These are phyloP conservation scores for Ptilodon capucinus DNA, from an alignment of 2,888 invertebrate genomes.

Conservation along the genomic window DNA sequence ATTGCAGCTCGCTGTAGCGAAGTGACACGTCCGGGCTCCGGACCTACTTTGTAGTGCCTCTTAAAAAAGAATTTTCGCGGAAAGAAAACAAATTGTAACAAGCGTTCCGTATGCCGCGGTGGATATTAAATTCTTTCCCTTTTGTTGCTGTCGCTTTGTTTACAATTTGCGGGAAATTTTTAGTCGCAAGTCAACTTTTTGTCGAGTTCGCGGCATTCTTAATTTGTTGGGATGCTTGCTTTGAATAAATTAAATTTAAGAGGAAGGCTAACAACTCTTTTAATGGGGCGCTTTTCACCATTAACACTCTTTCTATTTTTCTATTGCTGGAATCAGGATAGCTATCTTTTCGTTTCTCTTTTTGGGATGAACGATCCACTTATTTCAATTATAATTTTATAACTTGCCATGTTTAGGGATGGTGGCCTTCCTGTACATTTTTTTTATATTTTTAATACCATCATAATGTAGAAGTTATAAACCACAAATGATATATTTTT, in stretches of 20 bases:
- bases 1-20: slow-evolving; percentile 5
- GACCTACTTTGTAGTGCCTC: slow-evolving; percentile 43
- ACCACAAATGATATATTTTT: too few species aligned
- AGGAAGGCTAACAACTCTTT: not conserved
- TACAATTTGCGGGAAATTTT: slow-evolving; percentile 60
- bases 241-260: slow-evolving; percentile 29
- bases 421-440: too few species aligned
- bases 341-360: too few species aligned
- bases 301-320: too few species aligned
- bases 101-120: slow-evolving; percentile 61
- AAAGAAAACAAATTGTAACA: slow-evolving; percentile 73
- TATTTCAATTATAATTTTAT: too few species aligned
- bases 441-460: too few species aligned
- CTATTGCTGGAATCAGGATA: too few species aligned
- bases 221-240: slow-evolving; percentile 55
- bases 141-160: slow-evolving; percentile 65
- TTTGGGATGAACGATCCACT: too few species aligned
- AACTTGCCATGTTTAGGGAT: too few species aligned
- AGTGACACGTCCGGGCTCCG: slow-evolving; percentile 32
- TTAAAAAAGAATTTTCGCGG: slow-evolving; percentile 59
- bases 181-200: slow-evolving; percentile 56
- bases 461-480: too few species aligned
- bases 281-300: not conserved
- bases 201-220: slow-evolving; percentile 49
- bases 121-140: slow-evolving; percentile 77